These are phyloP conservation scores for Acholoe squamosa DNA, from an alignment of 2,888 invertebrate species.

Conservation along the genomic window DNA sequence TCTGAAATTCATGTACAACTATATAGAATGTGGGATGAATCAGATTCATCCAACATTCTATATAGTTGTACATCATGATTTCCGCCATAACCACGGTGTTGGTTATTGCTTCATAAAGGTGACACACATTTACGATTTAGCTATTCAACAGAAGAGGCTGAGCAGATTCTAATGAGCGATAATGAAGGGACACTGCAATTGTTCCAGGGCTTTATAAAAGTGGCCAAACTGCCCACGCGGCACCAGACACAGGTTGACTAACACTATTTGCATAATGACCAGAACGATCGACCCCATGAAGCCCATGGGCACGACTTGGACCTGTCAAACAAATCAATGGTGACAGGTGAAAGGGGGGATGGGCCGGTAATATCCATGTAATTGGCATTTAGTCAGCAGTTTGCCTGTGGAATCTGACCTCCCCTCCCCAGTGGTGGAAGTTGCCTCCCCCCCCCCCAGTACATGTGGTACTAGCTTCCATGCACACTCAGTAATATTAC, in stretches of 20 bases:
- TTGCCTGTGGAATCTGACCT: slow-evolving; percentile 24
- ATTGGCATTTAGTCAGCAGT: slow-evolving; percentile 60
- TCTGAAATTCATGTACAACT: too few relatives aligned
- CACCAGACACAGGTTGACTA: background rate
- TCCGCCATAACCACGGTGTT: too few relatives aligned
- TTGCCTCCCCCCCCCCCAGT: too few relatives aligned
- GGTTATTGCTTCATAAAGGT: too few relatives aligned
- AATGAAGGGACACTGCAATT: background rate
- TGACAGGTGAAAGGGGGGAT: slow-evolving; percentile 44
- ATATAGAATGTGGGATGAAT: too few relatives aligned
- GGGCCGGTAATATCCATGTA: background rate
- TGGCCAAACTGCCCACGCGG: background rate
- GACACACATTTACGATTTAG: too few relatives aligned
- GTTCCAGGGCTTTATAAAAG: background rate
- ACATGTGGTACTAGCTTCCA: background rate
- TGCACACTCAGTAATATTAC: too few relatives aligned
- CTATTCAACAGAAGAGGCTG: too few relatives aligned
- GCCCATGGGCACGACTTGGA: background rate
- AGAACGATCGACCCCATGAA: background rate
- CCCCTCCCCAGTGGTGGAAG: background rate
- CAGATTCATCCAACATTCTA: too few relatives aligned
- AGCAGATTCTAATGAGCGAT: background rate
- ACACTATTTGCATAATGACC: slow-evolving; percentile 41
- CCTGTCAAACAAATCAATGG: slow-evolving; percentile 35
- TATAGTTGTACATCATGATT: too few relatives aligned